Base-by-base conservation (phyloP, 2,888 invertebrate genomes). In the Epicampocera succincta region DNA sequence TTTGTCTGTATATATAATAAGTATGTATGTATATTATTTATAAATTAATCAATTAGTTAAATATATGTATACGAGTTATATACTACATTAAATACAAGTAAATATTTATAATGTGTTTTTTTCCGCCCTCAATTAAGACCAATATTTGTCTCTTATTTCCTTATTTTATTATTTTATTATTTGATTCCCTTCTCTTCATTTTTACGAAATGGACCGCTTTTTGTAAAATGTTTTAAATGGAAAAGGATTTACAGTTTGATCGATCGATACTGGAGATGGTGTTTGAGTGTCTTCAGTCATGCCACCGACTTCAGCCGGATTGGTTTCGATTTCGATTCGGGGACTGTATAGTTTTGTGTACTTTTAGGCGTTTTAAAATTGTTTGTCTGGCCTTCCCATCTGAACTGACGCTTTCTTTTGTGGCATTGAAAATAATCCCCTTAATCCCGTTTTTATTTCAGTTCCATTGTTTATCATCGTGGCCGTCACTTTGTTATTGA, bases 21-120 rank as follows among this genome's bases (percentile, higher is more conserved):
- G 40, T 74, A 80, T n/a, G n/a, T n/a, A n/a, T 79, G 17, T 74
- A 69, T 75, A 66, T 33, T 74, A 60, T 75, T 68, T 80, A 71
- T 80, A 65, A 65, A 48, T 71, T 54, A 68, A 42, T 80, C 48
- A 58, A n/a, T 77, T 60, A 61, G n/a, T 80, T 29, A 40, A 38
- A 17, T 80, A 63, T 50, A 48, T 56, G 33, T 33, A 65, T 80
- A 58, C 54, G 44, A 58, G 50, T 83, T n/a, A 50, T 83, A 80
- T 83, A 48, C 76, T 80, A 83, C 80, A 83, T 83, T 80, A 80
- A 83, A 83, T 83, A 80, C 83, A 80, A 80, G 63, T 83, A 73
- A 75, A 69, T 82, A 79, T 79, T 77, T 77, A 78, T 79, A 79
- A 66, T 75, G 33, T 33, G 33, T 33, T 33, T 68, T 58, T n/a